A percentile compares a stretch with the other conserved stretches of the same genome.
phyloP scores from a whole-genome alignment of 2,113 vertebrate genomes.

The Megaceryle maxima region DNA sequence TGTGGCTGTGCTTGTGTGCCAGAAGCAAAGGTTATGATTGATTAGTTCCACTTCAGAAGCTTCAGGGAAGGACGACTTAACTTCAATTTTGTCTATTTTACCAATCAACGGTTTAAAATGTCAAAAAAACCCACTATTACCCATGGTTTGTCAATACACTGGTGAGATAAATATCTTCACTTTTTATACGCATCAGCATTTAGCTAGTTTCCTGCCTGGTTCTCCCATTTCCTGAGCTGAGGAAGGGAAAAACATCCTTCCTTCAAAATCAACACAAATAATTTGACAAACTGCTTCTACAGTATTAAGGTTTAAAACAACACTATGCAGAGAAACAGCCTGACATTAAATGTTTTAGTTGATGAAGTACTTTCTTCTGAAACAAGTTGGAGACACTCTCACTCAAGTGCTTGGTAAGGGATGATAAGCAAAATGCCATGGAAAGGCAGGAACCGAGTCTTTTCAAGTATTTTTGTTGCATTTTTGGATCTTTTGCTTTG shows the following conservation, averaged over 20 bases:
- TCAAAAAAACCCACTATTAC: neutral
- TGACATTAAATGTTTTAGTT: neutral
- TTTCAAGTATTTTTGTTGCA: neutral
- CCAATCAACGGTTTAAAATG: neutral
- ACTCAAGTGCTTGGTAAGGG: neutral
- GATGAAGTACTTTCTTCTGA: neutral
- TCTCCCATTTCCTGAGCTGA: slow-evolving; percentile 75
- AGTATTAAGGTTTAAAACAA: slow-evolving; percentile 5
- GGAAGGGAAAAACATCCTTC: slow-evolving; percentile 72
- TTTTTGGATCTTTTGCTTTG: neutral
- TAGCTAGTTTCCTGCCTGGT: slow-evolving; percentile 73
- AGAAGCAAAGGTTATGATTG: neutral
- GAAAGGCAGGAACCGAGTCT: neutral
- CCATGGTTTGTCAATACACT: neutral
- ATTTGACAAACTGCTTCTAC: slow-evolving; percentile 48
- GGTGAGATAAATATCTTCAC: slow-evolving; percentile 27
- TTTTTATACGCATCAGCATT: slow-evolving; percentile 66
- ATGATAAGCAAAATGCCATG: neutral
- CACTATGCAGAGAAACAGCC: neutral
- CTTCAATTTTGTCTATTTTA: neutral
- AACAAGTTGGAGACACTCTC: neutral
- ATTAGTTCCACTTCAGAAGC: neutral
- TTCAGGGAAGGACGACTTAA: neutral
- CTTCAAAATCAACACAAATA: slow-evolving; percentile 65
- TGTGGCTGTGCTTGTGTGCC: slow-evolving; percentile 1